These are phyloP conservation scores for Danio tinwini DNA, from an alignment of 2,797 vertebrate genomes.

Conservation along the genomic window DNA sequence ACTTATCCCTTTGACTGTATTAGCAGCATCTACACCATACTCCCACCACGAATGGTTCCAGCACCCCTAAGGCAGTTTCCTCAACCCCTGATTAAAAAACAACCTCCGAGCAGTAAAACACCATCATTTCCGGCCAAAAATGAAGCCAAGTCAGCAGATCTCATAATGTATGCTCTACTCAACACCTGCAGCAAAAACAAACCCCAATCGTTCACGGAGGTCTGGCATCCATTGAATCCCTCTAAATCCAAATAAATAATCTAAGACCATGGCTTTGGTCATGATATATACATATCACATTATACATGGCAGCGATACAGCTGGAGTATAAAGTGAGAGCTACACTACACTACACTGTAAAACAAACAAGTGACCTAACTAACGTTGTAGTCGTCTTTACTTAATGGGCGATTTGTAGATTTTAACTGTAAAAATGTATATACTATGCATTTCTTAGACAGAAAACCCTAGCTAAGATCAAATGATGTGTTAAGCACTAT, in stretches of 20 bases:
- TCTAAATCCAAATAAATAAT: constrained; percentile 39
- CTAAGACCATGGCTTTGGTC: constrained; percentile 16
- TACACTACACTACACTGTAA: no score
- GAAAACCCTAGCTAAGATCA: no score
- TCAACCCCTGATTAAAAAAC: constrained; percentile 60
- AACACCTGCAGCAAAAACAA: constrained; percentile 48
- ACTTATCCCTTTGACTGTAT: constrained; percentile 60
- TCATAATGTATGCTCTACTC: constrained; percentile 37
- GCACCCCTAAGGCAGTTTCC: constrained; percentile 47
- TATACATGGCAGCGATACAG: constrained; percentile 6
- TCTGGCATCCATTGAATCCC: constrained; percentile 18
- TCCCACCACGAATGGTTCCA: constrained; percentile 31
- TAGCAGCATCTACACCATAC: constrained; percentile 38
- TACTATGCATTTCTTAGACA: no score
- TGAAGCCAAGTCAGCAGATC: constrained; percentile 49
- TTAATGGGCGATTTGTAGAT: no score
- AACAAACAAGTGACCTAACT: no score
- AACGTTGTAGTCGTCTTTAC: no score
- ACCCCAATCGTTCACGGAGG: constrained; percentile 1
- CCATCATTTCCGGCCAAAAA: constrained; percentile 48
- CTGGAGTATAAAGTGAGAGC: neutral
- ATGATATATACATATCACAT: neutral
- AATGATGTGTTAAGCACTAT: no score
- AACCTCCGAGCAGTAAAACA: constrained; percentile 53
- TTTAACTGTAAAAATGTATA: no score